phyloP scores from a whole-genome alignment of 2,113 vertebrate species.

The Zosterops lateralis region DNA sequence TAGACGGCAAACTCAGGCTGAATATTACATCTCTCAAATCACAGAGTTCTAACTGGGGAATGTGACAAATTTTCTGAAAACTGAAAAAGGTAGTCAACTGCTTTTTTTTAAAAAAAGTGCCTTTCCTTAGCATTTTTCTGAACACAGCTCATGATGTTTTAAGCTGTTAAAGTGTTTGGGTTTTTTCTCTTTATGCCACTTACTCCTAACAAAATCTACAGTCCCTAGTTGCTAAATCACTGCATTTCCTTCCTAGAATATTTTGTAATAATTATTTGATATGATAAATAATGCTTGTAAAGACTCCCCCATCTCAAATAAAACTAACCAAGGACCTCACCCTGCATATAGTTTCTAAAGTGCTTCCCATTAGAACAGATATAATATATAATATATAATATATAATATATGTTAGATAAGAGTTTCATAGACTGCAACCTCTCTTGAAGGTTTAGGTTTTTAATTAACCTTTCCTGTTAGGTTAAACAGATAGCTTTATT shows the following conservation, averaged over 20 bases:
- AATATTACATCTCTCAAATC: not conserved
- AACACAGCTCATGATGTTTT: not conserved
- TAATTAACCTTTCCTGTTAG: not conserved
- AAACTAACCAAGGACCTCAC: no score
- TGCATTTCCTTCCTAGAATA: not conserved
- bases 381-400: not conserved
- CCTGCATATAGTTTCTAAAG: not conserved
- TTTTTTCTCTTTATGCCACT: not conserved
- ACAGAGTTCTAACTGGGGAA: not conserved
- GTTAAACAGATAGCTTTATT: not conserved
- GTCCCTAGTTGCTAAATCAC: accelerated
- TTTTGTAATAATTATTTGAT: not conserved
- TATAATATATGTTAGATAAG: not conserved
- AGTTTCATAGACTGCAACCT: not conserved
- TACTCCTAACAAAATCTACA: not conserved
- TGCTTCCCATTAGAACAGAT: not conserved
- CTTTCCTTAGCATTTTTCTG: not conserved
- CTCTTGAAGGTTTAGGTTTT: not conserved
- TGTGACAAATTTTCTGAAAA: not conserved
- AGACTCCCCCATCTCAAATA: accelerated
- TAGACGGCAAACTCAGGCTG: not conserved
- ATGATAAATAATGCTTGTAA: not conserved
- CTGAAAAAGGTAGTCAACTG: not conserved
- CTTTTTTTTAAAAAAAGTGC: not conserved
- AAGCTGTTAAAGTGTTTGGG: not conserved